A percentile compares a stretch with the other conserved stretches of the same genome.
These are phyloP conservation scores for Melanchra persicariae DNA, from an alignment of 2,888 invertebrate genomes.

Conservation along the genomic window DNA sequence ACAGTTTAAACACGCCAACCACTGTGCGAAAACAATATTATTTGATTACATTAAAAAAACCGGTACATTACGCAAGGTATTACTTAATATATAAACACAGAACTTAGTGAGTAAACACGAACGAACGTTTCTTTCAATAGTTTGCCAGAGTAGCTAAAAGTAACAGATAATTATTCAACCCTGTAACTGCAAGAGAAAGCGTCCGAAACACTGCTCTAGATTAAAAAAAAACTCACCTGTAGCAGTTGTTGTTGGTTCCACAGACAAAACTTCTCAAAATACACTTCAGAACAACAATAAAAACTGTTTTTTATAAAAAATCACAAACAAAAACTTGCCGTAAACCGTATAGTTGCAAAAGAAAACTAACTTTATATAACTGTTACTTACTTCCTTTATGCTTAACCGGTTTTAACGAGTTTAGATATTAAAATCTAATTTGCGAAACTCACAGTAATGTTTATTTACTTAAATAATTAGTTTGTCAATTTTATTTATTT, in stretches of 20 bases:
- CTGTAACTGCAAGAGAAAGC: conserved; percentile 69
- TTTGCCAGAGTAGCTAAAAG: conserved; percentile 32
- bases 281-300: conserved; percentile 68
- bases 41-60: conserved; percentile 51
- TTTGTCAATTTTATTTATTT: conserved; percentile 66
- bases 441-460: conserved; percentile 58
- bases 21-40: conserved; percentile 40
- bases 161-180: conserved; percentile 71
- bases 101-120: conserved; percentile 38
- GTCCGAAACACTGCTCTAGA: conserved; percentile 63
- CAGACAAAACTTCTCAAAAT: conserved; percentile 73
- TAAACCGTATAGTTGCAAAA: conserved; percentile 75
- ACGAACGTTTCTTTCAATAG: conserved; percentile 29
- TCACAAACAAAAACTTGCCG: conserved; percentile 74
- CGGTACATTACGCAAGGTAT: conserved; percentile 50
- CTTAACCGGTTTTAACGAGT: conserved; percentile 73
- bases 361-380: conserved; percentile 85
- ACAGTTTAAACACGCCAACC: conserved; percentile 35
- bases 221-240: conserved; percentile 79
- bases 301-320: conserved; percentile 68
- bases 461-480: conserved; percentile 46
- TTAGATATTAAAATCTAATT: conserved; percentile 48
- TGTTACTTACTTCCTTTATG: conserved; percentile 78
- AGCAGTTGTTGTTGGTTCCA: conserved; percentile 75
- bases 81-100: conserved; percentile 38